Conservation (phyloP, 2,888 invertebrate genomes). For the Anoplius nigerrimus region DNA sequence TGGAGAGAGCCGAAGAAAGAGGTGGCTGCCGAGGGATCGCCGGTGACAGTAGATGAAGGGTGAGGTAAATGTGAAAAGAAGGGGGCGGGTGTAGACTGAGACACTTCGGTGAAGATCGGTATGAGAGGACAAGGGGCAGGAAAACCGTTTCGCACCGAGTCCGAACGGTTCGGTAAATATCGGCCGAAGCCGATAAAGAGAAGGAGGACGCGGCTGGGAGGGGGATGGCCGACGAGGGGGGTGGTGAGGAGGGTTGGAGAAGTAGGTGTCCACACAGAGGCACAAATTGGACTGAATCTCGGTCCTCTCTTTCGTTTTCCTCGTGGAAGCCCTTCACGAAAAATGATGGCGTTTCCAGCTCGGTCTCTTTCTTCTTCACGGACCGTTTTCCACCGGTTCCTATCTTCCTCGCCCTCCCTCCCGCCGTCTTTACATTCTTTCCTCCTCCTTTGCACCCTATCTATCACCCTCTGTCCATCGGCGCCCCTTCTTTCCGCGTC, state of each 20-base stretch:
- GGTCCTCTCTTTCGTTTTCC: slow-evolving; percentile 2
- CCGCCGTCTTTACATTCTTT: neutral
- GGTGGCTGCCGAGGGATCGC: neutral
- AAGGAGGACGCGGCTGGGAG: no score
- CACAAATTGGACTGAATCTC: slow-evolving; percentile 16
- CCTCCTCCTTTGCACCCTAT: neutral
- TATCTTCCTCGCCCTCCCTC: slow-evolving; percentile 12
- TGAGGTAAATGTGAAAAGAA: neutral
- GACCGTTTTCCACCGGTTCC: neutral
- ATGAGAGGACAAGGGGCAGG: neutral
- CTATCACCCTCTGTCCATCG: slow-evolving; percentile 1
- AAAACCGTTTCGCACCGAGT: slow-evolving; percentile 14
- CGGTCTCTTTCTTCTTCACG: slow-evolving; percentile 2
- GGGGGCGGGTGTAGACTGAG: neutral
- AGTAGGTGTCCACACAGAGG: slow-evolving; percentile 14
- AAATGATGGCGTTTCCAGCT: slow-evolving; percentile 22
- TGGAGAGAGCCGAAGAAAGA: neutral
- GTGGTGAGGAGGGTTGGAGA: neutral
- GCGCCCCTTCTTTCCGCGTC: slow-evolving; percentile 8
- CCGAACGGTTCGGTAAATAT: slow-evolving; percentile 24
- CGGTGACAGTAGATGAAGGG: neutral
- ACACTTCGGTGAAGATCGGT: neutral
- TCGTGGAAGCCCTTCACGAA: slow-evolving; percentile 8
- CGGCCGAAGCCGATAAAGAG: neutral
- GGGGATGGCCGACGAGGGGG: no score